phyloP scores from a whole-genome alignment of 2,888 invertebrate species.

The Philaethria dido region DNA sequence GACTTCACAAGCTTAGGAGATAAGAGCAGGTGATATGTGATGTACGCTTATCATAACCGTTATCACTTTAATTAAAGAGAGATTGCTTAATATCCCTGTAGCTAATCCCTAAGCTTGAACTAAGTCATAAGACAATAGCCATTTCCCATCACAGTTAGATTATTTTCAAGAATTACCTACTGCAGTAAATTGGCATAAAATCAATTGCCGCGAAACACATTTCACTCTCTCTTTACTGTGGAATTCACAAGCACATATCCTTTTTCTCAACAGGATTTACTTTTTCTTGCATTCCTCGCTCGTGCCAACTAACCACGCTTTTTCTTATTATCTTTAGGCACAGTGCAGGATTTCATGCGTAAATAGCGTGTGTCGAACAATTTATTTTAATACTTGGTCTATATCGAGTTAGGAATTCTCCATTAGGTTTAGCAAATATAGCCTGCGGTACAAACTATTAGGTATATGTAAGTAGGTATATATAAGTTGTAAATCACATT shows the following conservation, averaged over 20 bases:
- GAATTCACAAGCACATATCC: conserved; percentile 15
- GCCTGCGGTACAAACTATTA: background rate
- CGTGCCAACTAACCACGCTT: conserved; percentile 70
- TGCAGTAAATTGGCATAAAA: conserved; percentile 44
- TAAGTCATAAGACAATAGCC: conserved; percentile 27
- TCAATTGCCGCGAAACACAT: background rate
- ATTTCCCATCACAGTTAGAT: conserved; percentile 51
- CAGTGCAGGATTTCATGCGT: conserved; percentile 40
- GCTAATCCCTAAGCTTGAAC: background rate
- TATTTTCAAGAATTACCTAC: conserved; percentile 51
- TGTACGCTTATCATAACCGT: background rate
- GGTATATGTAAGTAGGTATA: background rate
- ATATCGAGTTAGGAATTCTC: conserved; percentile 32
- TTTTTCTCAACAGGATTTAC: conserved; percentile 39
- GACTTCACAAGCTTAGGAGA: conserved; percentile 10
- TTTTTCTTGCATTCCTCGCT: conserved; percentile 70
- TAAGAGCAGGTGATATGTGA: background rate
- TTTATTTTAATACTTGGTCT: conserved; percentile 31
- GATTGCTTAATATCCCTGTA: background rate
- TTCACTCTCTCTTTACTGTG: conserved; percentile 6
- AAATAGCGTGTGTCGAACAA: conserved; percentile 31
- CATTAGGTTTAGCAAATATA: background rate
- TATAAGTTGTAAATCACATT: background rate
- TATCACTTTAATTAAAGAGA: conserved; percentile 1
- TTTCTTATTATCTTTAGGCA: conserved; percentile 49